These are phyloP conservation scores for Nanger granti DNA, from an alignment of 2,113 vertebrate genomes.

Conservation along the genomic window DNA sequence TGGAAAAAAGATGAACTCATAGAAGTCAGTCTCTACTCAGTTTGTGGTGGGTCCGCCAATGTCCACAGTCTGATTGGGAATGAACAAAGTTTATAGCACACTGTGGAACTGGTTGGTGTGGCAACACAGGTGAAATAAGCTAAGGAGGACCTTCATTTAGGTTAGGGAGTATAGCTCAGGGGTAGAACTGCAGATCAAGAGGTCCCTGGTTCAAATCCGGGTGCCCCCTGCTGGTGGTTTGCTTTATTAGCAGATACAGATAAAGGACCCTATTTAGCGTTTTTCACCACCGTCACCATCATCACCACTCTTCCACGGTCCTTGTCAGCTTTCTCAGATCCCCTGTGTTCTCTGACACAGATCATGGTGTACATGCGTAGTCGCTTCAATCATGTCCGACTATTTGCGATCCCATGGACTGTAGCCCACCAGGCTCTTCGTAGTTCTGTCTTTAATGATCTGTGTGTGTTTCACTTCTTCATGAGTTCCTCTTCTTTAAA, in stretches of 20 bases:
- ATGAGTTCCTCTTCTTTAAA: neutral
- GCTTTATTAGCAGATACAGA: neutral
- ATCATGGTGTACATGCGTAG: fast-evolving
- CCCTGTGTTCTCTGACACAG: neutral
- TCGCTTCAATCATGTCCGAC: fast-evolving
- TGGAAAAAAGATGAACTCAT: neutral
- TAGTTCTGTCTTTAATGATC: neutral
- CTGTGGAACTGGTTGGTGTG: neutral
- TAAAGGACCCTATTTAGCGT: too few relatives aligned
- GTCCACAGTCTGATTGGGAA: neutral
- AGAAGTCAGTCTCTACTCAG: neutral
- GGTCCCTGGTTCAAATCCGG: neutral
- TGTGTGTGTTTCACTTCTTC: neutral
- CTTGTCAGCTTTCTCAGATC: neutral
- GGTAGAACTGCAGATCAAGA: constrained; percentile 3
- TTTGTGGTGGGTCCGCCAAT: neutral
- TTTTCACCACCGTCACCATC: neutral
- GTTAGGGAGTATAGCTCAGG: neutral
- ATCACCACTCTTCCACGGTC: fast-evolving
- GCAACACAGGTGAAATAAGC: neutral
- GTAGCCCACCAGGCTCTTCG: neutral
- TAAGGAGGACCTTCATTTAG: fast-evolving
- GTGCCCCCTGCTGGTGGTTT: neutral
- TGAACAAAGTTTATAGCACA: neutral
- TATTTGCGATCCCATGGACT: neutral